Evolutionary conservation across 1,140 invertebrate species (phyloP).

Genomic region (Plectus sambesii): DNA sequence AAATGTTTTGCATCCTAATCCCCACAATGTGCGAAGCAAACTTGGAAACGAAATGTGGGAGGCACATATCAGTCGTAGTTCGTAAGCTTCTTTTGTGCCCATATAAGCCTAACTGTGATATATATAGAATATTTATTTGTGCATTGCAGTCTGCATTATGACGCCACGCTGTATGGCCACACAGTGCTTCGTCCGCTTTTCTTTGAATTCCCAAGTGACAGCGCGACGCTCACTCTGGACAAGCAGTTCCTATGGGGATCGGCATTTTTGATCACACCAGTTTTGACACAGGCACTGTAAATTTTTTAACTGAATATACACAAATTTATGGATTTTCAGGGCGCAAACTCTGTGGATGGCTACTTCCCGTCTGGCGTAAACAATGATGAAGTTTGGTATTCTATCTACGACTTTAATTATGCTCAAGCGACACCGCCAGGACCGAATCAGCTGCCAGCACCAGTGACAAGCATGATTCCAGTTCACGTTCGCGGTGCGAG

Average conservation of each 20-base stretch:
- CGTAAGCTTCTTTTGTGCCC: too few relatives aligned
- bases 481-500: slow-evolving; percentile 30
- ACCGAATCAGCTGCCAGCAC: slow-evolving; percentile 22
- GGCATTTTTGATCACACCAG: slow-evolving; percentile 25
- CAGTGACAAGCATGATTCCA: slow-evolving; percentile 29
- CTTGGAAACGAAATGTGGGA: too few relatives aligned
- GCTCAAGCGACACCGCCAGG: slow-evolving; percentile 15
- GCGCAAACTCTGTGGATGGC: slow-evolving; percentile 21
- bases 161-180: slow-evolving; percentile 17
- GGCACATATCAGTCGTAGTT: too few relatives aligned
- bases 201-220: slow-evolving; percentile 31
- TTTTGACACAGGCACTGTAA: too few relatives aligned
- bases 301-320: too few relatives aligned
- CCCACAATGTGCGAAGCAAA: too few relatives aligned
- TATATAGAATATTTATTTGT: not conserved
- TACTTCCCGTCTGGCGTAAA: slow-evolving; percentile 35
- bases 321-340: slow-evolving; percentile 15
- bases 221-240: slow-evolving; percentile 17
- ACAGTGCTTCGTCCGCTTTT: slow-evolving; percentile 26
- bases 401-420: slow-evolving; percentile 32
- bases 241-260: slow-evolving; percentile 35
- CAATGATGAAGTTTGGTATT: slow-evolving; percentile 31
- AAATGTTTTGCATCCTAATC: too few relatives aligned
- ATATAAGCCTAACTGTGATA: too few relatives aligned
- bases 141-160: slow-evolving; percentile 22